Evolutionary conservation across 1,140 invertebrate genomes (phyloP).

Genomic region (Calephelis nemesis): DNA sequence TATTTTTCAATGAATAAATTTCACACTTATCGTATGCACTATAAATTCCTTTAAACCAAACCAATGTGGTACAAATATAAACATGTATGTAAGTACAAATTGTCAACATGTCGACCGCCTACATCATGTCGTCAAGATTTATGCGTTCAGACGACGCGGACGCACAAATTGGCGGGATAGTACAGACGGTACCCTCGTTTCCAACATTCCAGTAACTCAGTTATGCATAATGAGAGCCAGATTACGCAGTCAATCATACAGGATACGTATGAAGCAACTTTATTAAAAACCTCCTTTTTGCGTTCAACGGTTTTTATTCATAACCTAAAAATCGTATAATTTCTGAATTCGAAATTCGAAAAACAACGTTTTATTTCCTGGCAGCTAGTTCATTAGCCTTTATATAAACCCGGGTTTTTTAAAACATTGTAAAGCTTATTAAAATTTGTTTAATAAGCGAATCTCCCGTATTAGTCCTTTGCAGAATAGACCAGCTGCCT

Average conservation of each 20-base stretch:
- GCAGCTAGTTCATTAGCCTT: too few relatives aligned
- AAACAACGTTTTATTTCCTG: background rate
- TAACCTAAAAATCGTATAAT: background rate
- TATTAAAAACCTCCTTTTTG: background rate
- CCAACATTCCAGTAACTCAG: slow-evolving; percentile 49
- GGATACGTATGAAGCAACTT: slow-evolving; percentile 9
- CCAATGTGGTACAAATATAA: slow-evolving; percentile 4
- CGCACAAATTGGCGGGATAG: slow-evolving; percentile 65
- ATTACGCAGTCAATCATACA: slow-evolving; percentile 36
- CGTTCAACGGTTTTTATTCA: too few relatives aligned
- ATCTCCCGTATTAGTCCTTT: too few relatives aligned
- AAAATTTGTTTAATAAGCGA: too few relatives aligned
- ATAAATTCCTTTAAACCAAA: slow-evolving; percentile 2
- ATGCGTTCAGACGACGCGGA: slow-evolving; percentile 52
- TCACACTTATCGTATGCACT: slow-evolving; percentile 32
- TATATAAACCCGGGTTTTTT: background rate
- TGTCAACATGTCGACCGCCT: slow-evolving; percentile 66
- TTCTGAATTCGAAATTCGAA: background rate
- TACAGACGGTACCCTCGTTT: slow-evolving; percentile 39
- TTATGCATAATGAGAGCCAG: slow-evolving; percentile 49
- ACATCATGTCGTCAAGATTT: slow-evolving; percentile 68
- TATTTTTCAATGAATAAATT: too few relatives aligned
- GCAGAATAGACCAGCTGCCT: too few relatives aligned
- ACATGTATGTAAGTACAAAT: slow-evolving; percentile 39
- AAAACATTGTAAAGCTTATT: too few relatives aligned